These are phyloP conservation scores for Himantopus leucocephalus DNA, from an alignment of 2,113 vertebrate species.

Conservation along the genomic window DNA sequence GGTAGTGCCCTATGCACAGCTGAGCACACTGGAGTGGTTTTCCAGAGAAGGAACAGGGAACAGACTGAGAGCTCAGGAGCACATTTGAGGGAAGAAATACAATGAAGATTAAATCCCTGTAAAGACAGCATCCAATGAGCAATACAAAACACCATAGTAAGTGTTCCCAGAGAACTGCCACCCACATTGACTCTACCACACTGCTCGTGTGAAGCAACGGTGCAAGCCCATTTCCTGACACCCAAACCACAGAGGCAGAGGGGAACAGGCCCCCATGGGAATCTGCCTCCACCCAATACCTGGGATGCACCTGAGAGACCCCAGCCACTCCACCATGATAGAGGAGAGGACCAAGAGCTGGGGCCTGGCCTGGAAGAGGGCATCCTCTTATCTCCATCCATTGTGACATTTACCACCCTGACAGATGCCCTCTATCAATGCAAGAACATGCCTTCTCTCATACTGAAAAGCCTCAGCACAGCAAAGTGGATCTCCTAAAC, in stretches of 20 bases:
- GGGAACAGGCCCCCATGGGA: background rate
- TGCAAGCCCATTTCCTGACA: background rate
- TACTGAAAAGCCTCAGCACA: background rate
- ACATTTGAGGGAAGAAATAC: background rate
- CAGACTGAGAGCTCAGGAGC: background rate
- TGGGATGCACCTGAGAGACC: background rate
- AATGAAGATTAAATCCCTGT: background rate
- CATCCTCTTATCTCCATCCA: background rate
- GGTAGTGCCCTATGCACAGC: background rate
- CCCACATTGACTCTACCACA: fast-evolving
- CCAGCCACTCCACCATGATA: background rate
- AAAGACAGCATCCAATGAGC: background rate
- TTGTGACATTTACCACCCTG: background rate
- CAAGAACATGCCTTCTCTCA: background rate
- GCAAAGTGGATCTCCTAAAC: background rate
- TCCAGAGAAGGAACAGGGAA: background rate
- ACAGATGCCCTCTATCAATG: background rate
- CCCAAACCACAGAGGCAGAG: background rate
- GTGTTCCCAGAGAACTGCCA: background rate
- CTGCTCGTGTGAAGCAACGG: background rate
- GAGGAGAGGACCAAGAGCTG: background rate
- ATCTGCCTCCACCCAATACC: background rate
- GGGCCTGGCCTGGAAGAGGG: background rate
- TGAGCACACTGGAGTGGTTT: background rate
- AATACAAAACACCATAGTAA: background rate